A percentile compares a stretch with the other conserved stretches of the same genome.
Evolutionary conservation across 2,113 vertebrate genomes (phyloP).

Genomic region (Sylvia atricapilla): DNA sequence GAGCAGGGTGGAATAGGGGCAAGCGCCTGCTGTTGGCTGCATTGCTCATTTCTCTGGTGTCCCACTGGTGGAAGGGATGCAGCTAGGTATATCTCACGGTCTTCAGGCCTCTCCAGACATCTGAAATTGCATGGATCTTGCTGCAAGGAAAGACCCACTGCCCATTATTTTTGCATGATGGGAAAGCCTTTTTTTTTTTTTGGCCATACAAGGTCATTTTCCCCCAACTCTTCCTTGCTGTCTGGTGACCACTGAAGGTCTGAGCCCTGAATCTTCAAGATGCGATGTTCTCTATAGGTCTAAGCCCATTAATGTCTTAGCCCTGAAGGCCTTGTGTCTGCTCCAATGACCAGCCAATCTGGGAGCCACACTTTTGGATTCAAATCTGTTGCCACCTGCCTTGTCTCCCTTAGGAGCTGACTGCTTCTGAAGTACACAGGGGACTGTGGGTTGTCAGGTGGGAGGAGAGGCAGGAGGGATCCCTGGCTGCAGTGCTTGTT

Average conservation of each 20-base stretch:
- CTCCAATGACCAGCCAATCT: background rate
- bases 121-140: background rate
- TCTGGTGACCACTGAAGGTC: background rate
- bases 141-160: background rate
- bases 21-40: background rate
- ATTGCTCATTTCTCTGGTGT: background rate
- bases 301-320: background rate
- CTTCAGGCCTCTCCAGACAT: background rate
- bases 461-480: background rate
- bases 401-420: background rate
- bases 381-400: background rate
- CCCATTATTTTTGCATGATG: background rate
- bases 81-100: background rate
- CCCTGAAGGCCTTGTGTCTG: background rate
- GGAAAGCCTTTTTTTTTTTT: background rate
- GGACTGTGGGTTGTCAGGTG: background rate
- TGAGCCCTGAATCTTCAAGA: background rate
- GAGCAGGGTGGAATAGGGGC: background rate
- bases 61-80: background rate
- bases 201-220: background rate
- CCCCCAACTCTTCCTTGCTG: background rate
- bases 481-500: fast-evolving
- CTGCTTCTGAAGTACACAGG: fast-evolving
- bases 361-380: background rate
- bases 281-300: background rate